These are phyloP conservation scores for Carpatolechia fugitivella DNA, from an alignment of 2,888 invertebrate genomes.

Conservation along the genomic window DNA sequence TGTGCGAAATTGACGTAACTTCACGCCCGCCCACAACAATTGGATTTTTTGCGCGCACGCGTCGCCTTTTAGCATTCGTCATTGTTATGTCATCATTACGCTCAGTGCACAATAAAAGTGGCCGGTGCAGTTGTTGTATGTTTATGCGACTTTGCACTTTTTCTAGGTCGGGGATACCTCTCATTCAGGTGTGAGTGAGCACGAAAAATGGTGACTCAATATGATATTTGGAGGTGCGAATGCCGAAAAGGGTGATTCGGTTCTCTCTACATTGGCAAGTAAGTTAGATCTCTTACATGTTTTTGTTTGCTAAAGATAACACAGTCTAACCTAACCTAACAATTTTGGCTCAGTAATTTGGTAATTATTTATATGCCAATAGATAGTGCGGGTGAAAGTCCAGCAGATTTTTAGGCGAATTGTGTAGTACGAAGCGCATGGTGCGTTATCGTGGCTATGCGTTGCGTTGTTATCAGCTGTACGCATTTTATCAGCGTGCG, in stretches of 20 bases:
- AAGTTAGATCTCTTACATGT: too few relatives aligned
- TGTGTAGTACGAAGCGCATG: slow-evolving; percentile 39
- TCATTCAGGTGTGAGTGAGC: slow-evolving; percentile 38
- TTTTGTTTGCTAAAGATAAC: too few relatives aligned
- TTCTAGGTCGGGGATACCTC: slow-evolving; percentile 71
- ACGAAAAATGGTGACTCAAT: too few relatives aligned
- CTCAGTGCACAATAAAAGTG: slow-evolving; percentile 63
- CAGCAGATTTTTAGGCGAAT: slow-evolving; percentile 44
- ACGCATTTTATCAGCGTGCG: slow-evolving; percentile 65
- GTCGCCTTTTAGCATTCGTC: slow-evolving; percentile 49
- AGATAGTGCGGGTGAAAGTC: slow-evolving; percentile 29
- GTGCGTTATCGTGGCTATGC: slow-evolving; percentile 53
- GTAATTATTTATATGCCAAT: slow-evolving; percentile 14
- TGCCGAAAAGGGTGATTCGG: too few relatives aligned
- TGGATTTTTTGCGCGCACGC: slow-evolving; percentile 60
- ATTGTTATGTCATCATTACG: slow-evolving; percentile 71
- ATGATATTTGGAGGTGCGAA: too few relatives aligned
- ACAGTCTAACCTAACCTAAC: too few relatives aligned
- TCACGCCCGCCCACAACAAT: slow-evolving; percentile 54
- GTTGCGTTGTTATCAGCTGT: slow-evolving; percentile 55
- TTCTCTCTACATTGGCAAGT: too few relatives aligned
- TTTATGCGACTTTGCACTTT: slow-evolving; percentile 52
- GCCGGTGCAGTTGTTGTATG: slow-evolving; percentile 33
- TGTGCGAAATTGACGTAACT: slow-evolving; percentile 77
- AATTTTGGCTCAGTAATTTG: not conserved